Percentiles rank a stretch among this genome's conserved stretches.
phyloP scores from a whole-genome alignment of 2,888 invertebrate genomes.

The Neria commutata region DNA sequence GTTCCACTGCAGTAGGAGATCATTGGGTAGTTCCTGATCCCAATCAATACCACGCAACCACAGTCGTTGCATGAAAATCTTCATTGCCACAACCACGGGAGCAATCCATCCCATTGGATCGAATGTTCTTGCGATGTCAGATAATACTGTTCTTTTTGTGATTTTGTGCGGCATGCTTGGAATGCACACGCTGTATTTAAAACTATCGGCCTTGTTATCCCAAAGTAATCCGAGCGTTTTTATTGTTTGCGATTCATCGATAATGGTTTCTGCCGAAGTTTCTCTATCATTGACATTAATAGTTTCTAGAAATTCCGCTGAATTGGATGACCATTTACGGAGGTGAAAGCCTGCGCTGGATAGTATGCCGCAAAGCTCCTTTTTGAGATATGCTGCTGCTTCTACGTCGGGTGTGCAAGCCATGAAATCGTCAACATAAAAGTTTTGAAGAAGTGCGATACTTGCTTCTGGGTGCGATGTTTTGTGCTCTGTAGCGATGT shows the following conservation, averaged over 20 bases:
- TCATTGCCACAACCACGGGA: constrained; percentile 4
- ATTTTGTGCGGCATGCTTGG: not conserved
- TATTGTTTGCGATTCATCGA: constrained; percentile 3
- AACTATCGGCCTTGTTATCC: constrained; percentile 1
- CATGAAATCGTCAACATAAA: constrained; percentile 8
- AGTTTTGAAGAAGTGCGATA: not conserved
- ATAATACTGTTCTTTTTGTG: constrained; percentile 8
- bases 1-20: constrained; percentile 11
- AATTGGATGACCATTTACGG: constrained; percentile 14
- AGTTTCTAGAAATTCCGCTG: not conserved
- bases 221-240: constrained; percentile 19
- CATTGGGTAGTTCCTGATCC: constrained; percentile 8
- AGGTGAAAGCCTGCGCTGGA: not conserved
- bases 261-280: constrained; percentile 4
- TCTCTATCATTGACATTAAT: constrained; percentile 3
- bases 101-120: constrained; percentile 16
- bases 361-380: not conserved
- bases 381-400: not conserved
- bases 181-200: constrained; percentile 8
- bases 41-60: constrained; percentile 10
- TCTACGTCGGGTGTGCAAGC: not conserved
- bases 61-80: constrained; percentile 13
- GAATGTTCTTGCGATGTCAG: constrained; percentile 8
- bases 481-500: not conserved
- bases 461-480: not conserved